Evolutionary conservation across 2,113 vertebrate species (phyloP), one percentile per base, ranked within the genome.

Genomic region (Nipponia nippon): DNA sequence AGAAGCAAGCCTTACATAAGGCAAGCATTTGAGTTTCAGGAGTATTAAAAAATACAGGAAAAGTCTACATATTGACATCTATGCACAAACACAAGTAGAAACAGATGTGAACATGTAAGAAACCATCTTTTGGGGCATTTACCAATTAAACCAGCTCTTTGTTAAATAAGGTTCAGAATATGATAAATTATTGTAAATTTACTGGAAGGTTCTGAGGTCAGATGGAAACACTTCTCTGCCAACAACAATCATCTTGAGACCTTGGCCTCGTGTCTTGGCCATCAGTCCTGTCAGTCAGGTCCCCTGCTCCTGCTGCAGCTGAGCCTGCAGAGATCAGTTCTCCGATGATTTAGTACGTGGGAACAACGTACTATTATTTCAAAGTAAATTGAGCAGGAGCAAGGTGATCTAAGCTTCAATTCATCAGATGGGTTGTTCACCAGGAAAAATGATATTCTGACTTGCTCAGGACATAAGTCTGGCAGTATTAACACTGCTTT

Each of bases 311-410:
- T 52, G 11, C 10, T 58, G 25, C 18, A 70, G 3, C 34, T 20
- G 47, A 67, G 47, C 26, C 40, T 73, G 59, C 53, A 49, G 40
- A 67, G 53, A 46, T 61, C 6, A 25, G 26, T 65, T 69, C 38
- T 52, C 17, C 1, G 1, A 16, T 47, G 40, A 58, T 40, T 29
- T 32, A 47, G 58, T 52, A 40, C 0, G 0, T n/a, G 38, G 72
- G 50, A 58, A 40, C 20, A 71, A 42, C 12, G 7, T 34, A 34
- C 49, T 78, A 11, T 59, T 53, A 49, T 38, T 87, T 71, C 26
- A 44, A 67, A 83, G n/a, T 34, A 65, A 82, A 49, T 66, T 38
- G 56, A 83, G 13, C 58, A 72, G 44, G 26, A 49, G 30, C 3
- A 4, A 66, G 23, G 19, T 42, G 10, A 83, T 55, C 58, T 66